phyloP scores from a whole-genome alignment of 2,888 invertebrate genomes.

The Drosophila meridiana region DNA sequence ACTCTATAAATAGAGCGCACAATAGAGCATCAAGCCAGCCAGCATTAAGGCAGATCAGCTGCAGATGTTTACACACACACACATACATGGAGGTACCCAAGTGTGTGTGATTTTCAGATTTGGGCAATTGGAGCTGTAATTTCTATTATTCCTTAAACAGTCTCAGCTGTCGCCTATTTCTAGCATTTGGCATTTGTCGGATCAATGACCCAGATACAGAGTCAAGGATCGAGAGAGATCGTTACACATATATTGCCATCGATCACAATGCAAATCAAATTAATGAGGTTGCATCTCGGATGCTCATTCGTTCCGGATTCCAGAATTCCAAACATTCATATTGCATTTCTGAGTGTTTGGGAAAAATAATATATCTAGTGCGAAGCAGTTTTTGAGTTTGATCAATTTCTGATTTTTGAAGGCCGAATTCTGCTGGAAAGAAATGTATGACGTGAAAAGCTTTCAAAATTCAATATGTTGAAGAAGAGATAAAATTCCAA shows the following conservation, averaged over 20 bases:
- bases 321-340: not conserved
- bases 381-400: not conserved
- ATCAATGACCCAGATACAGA: constrained; percentile 7
- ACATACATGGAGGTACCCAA: not conserved
- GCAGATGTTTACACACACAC: not conserved
- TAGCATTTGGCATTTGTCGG: not conserved
- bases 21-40: constrained; percentile 8
- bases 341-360: not conserved
- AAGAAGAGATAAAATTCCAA: not conserved
- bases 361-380: not conserved
- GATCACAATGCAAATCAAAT: not conserved
- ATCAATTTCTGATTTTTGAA: not conserved
- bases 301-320: not conserved
- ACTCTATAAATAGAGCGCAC: constrained; percentile 38
- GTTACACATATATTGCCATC: not conserved
- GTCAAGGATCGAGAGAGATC: constrained; percentile 12
- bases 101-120: not conserved
- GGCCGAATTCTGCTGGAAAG: not conserved
- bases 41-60: constrained; percentile 5
- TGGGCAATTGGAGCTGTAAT: constrained; percentile 3
- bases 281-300: not conserved
- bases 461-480: not conserved
- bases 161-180: constrained; percentile 30
- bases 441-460: not conserved
- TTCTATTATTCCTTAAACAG: not conserved